Base-by-base conservation (phyloP, 2,888 invertebrate species). In the Pimpla rufipes region DNA sequence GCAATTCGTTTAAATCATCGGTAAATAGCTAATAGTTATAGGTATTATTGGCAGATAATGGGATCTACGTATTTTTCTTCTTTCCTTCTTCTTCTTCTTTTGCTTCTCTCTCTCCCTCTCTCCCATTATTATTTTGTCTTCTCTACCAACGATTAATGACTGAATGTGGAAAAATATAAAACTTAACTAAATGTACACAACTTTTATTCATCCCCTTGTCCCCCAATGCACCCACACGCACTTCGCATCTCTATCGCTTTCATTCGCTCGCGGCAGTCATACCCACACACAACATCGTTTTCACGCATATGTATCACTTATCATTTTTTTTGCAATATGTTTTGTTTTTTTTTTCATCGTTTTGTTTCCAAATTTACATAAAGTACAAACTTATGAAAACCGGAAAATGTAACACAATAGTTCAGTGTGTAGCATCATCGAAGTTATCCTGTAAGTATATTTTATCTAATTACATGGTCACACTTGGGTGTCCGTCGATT, bases 91-190 rank as follows among this genome's bases (percentile, higher is more conserved):
- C 57, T 0, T 35, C 10, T 21, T 2, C 29, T 23, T 57, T 21
- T 21, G n/a, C n/a, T n/a, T n/a, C n/a, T n/a, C n/a, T n/a, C n/a
- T n/a, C n/a, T n/a, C n/a, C n/a, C n/a, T n/a, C n/a, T 21, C 23
- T 23, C 2, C 13, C 37, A 18, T 55, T 70, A 37, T 16, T 42
- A 21, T 57, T 47, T 70, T 42, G 23, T 55, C 23, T 42, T n/a
- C 8, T 67, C 90, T 91, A 91, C 89, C 90, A 92, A 92, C 91
- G 90, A 92, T 92, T 90, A 90, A 91, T 92, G 92, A 92, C 92
- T 92, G 89, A 91, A 92, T 90, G 91, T 92, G 91, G 91, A 93
- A 93, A 93, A 93, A 92, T 93, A 93, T 91, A 93, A 93, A 93
- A 93, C 92, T 92, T 92, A 92, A 92, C 91, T 92, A 92, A 93